phyloP scores from a whole-genome alignment of 2,888 invertebrate species.

The Sylvicola cinctus region DNA sequence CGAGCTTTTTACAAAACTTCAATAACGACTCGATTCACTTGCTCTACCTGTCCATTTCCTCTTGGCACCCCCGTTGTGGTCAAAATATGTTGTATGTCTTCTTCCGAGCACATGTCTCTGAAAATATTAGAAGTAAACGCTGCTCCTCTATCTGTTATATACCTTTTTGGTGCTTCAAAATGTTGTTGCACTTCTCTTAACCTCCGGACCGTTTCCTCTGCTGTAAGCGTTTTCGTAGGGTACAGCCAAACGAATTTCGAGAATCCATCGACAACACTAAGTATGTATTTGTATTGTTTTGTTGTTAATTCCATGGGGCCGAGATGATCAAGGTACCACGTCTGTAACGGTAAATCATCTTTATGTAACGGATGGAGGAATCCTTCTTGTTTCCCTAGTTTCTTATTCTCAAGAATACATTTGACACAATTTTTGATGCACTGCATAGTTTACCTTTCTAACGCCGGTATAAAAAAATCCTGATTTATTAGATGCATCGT shows the following conservation, averaged over 20 bases:
- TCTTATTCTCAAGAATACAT: slow-evolving; percentile 9
- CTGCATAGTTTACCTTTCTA: too few species aligned
- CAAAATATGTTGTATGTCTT: slow-evolving; percentile 13
- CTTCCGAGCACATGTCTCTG: slow-evolving; percentile 14
- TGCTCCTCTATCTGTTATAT: slow-evolving; percentile 15
- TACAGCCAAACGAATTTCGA: slow-evolving; percentile 18
- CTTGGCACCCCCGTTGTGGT: too few species aligned
- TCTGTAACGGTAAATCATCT: slow-evolving; percentile 13
- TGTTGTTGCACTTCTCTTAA: slow-evolving; percentile 11
- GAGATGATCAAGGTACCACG: slow-evolving; percentile 16
- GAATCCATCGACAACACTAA: slow-evolving; percentile 15
- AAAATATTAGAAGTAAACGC: slow-evolving; percentile 19
- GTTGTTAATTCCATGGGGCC: slow-evolving; percentile 13
- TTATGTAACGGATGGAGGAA: slow-evolving; percentile 15
- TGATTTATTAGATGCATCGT: too few species aligned
- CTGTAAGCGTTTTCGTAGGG: slow-evolving; percentile 12
- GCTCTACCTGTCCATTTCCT: slow-evolving; percentile 19
- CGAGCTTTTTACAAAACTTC: slow-evolving; percentile 15
- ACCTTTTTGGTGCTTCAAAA: too few species aligned
- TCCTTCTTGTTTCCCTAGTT: slow-evolving; percentile 16
- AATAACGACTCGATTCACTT: slow-evolving; percentile 15
- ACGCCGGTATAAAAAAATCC: too few species aligned
- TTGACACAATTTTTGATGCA: too few species aligned
- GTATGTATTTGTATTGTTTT: slow-evolving; percentile 15
- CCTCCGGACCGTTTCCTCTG: slow-evolving; percentile 14